Conservation (phyloP, 2,888 invertebrate species). For the Marasmarcha lunaedactyla region DNA sequence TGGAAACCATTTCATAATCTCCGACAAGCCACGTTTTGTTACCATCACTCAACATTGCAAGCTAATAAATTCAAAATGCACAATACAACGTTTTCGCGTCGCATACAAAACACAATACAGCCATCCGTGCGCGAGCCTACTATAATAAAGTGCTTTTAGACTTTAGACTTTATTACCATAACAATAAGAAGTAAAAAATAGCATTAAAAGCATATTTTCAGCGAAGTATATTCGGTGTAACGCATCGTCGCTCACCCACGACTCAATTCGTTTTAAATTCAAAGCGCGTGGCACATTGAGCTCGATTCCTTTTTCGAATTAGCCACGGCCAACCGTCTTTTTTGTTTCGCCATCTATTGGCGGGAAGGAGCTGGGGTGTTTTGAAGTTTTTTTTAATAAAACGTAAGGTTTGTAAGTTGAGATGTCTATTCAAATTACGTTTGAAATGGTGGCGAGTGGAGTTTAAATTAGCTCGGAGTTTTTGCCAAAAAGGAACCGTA, state of each 20-base stretch:
- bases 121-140: constrained; percentile 25
- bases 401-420: constrained; percentile 23
- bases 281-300: constrained; percentile 34
- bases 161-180: not conserved
- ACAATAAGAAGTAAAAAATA: not conserved
- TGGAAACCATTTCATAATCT: too few species aligned
- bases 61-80: constrained; percentile 1
- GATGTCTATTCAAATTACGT: constrained; percentile 6
- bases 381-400: constrained; percentile 23
- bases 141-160: constrained; percentile 52
- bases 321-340: constrained; percentile 61
- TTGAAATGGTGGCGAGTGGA: constrained; percentile 3
- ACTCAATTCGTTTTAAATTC: constrained; percentile 28
- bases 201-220: not conserved
- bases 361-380: not conserved
- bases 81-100: constrained; percentile 18
- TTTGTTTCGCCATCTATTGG: constrained; percentile 39
- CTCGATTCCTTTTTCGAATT: constrained; percentile 68
- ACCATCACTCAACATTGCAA: not conserved
- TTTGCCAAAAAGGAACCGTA: too few species aligned
- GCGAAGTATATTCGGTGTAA: constrained; percentile 33
- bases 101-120: constrained; percentile 17
- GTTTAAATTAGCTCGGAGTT: too few species aligned
- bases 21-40: too few species aligned
- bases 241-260: constrained; percentile 62